phyloP scores from a whole-genome alignment of 2,797 vertebrate genomes.

The Rhinichthys osculus region DNA sequence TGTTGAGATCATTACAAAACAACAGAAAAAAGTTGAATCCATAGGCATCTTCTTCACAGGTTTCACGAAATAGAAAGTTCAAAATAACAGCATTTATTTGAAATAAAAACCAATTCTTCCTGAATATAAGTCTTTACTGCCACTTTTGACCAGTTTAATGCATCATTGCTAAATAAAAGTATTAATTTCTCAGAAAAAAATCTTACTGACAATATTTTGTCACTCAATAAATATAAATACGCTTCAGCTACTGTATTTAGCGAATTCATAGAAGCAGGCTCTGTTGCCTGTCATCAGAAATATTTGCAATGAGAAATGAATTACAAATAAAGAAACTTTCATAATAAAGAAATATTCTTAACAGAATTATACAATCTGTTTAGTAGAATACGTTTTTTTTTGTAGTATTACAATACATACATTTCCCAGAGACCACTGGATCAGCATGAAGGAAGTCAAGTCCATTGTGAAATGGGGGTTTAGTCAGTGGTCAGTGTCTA shows the following conservation, averaged over 20 bases:
- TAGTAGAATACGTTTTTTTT: no score
- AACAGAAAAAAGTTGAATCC: not conserved
- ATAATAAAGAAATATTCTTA: not conserved
- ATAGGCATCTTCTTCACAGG: not conserved
- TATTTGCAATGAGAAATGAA: not conserved
- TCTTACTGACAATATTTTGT: not conserved
- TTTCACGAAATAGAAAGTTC: not conserved
- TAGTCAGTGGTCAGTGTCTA: constrained; percentile 36
- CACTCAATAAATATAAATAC: not conserved
- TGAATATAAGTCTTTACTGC: not conserved
- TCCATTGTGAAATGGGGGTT: constrained; percentile 25
- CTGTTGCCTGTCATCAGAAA: not conserved
- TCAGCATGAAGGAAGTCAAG: constrained; percentile 44
- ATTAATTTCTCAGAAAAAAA: not conserved
- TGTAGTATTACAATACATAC: not conserved
- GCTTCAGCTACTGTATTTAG: not conserved
- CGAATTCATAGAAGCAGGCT: not conserved
- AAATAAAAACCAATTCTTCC: no score
- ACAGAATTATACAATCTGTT: no score
- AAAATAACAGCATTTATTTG: not conserved
- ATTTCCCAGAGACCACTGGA: constrained; percentile 50
- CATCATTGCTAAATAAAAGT: not conserved
- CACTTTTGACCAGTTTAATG: not conserved
- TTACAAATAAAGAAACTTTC: not conserved
- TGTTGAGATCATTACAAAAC: not conserved